Evolutionary conservation across 64 coral and sea anemone genomes (phyloP), one percentile per base, ranked within the genome.

Genomic region (Porites australiensis): DNA sequence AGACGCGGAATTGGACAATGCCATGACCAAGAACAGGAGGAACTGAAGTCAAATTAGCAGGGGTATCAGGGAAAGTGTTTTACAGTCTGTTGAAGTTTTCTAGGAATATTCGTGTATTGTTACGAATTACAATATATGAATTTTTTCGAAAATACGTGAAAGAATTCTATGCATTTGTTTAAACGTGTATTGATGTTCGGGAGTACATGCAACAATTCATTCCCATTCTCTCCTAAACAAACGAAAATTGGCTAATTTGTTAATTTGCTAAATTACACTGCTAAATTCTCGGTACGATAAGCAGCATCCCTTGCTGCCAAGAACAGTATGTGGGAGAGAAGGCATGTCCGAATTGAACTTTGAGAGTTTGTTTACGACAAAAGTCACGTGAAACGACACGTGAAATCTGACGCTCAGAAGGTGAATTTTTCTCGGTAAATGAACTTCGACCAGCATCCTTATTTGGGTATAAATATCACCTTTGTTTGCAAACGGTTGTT

Each of bases 1-100:
- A 8, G 63, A 4, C 11, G 53, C 81, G 2, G 61, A 62, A 48
- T 2, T 84, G 21, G 81, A 52, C 18, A 27, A 27, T 54, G 53
- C 81, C 19, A 60, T 61, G 6, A 84, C 63, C 81, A 62, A 62
- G 59, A 62, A 62, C 59, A 62, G 59, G 59, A 62, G 59, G 6
- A 62, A 62, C 59, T 8, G 15, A 15, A 62, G 59, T 62, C 59
- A 62, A 62, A 62, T 62, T 62, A 62, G 59, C 59, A 62, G 59
- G 7, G 59, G 59, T 62, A 62, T 62, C 59, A 62, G 59, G 15
- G 59, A 62, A 62, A 62, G 59, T 62, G 59, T 62, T 62, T 15
- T 62, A 62, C 59, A 62, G 59, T 62, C 59, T 62, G 59, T 62
- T 62, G 59, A 62, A 62, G 59, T 62, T 62, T 62, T 62, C 59